Base-by-base conservation (phyloP, 2,888 invertebrate genomes). In the Apodemia zela region DNA sequence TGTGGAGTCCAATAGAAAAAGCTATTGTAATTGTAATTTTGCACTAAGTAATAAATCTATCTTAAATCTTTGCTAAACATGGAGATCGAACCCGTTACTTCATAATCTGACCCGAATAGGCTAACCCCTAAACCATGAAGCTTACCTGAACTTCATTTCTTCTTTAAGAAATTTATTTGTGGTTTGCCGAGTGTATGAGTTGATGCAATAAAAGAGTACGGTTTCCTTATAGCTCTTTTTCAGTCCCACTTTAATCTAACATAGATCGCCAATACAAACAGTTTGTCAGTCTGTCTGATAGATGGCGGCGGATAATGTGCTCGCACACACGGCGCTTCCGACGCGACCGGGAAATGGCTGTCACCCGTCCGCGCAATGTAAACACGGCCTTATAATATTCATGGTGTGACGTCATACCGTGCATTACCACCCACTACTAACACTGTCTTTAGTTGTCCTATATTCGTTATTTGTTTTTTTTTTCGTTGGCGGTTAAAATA, bases 241-340 rank as follows among this genome's bases (percentile, higher is more conserved):
- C 33, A 38, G 51, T 51, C 35, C 33, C 35, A 38, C 51, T n/a
- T 29, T 13, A 61, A 35, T 13, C 10, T 33, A 38, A 35, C 7
- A 7, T 15, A 21, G 57, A n/a, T 11, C 54, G 42, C 62, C 57
- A 42, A 45, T 62, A 38, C 57, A 57, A 57, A 62, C 42, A 57
- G 38, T 57, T 42, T 25, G 54, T 25, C 45, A 57, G 42, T 25
- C 25, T 38, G 57, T 58, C 62, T 57, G 51, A 51, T 51, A 51
- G 51, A 51, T 51, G 51, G 21, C 51, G 21, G 51, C 10, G 51
- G 25, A 8, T 51, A 51, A 51, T 51, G 51, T 17, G 21, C 21
- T 51, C 51, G 21, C 21, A 51, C 51, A 51, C 51, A 51, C 51
- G 18, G 51, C 45, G 21, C 51, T 51, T 51, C 51, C 51, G 51